phyloP scores from a whole-genome alignment of 1,140 invertebrate genomes.

The Macrocentrus cingulum region DNA sequence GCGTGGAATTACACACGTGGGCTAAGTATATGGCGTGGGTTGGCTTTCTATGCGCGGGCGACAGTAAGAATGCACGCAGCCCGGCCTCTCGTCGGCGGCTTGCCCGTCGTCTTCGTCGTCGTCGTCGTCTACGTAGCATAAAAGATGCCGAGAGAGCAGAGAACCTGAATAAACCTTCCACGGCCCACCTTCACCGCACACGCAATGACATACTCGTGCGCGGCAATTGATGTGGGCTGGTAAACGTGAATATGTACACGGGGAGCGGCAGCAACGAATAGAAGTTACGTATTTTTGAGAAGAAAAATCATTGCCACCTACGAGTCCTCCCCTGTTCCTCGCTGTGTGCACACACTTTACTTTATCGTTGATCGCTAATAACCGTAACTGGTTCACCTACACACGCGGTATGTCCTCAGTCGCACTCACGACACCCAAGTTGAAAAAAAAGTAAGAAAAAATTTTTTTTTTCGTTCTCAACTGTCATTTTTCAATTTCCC shows the following conservation, averaged over 20 bases:
- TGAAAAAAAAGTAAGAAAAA: too few relatives aligned
- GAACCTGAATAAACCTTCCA: constrained; percentile 30
- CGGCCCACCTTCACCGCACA: constrained; percentile 34
- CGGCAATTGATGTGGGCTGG: background rate
- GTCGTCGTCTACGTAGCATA: constrained; percentile 21
- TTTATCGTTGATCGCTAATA: constrained; percentile 20
- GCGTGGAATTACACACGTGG: constrained; percentile 38
- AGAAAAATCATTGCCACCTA: constrained; percentile 42
- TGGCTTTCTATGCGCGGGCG: constrained; percentile 46
- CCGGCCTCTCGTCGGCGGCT: constrained; percentile 29
- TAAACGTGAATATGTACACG: background rate
- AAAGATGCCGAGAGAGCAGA: constrained; percentile 21
- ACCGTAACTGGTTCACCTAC: constrained; percentile 55
- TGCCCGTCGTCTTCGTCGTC: constrained; percentile 21
- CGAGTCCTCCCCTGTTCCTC: constrained; percentile 28
- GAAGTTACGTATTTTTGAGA: too few relatives aligned
- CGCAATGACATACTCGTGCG: constrained; percentile 24
- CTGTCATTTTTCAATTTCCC: background rate
- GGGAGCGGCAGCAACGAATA: too few relatives aligned
- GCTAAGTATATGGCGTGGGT: constrained; percentile 43
- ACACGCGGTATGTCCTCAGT: constrained; percentile 29
- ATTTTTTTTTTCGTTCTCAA: background rate
- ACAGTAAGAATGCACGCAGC: constrained; percentile 32
- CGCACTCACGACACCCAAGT: background rate
- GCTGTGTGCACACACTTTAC: constrained; percentile 3